Conservation (phyloP, 2,113 vertebrate genomes). For the Pygathrix nemaeus region DNA sequence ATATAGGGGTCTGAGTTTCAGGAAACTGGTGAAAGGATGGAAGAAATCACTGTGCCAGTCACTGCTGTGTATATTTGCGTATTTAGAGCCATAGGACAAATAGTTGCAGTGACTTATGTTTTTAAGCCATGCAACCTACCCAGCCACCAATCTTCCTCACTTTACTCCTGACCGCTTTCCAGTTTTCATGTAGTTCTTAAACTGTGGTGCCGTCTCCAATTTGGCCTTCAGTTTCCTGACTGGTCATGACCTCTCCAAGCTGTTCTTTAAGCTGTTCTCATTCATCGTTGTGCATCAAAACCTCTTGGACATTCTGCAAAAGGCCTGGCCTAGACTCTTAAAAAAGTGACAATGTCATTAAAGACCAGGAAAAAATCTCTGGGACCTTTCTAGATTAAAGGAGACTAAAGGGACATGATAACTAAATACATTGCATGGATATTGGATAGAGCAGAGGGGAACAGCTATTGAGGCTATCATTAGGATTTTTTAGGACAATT, state of each 20-base stretch:
- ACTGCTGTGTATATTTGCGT: neutral
- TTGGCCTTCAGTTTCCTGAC: neutral
- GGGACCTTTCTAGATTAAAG: neutral
- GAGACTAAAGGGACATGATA: neutral
- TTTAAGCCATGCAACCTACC: neutral
- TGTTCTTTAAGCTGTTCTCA: neutral
- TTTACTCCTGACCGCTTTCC: neutral
- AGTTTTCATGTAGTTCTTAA: neutral
- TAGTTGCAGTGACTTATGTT: neutral
- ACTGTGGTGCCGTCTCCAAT: neutral
- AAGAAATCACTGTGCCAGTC: neutral
- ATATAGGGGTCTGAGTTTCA: too few relatives aligned
- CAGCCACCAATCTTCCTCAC: neutral
- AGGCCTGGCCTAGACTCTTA: neutral
- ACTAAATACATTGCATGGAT: neutral
- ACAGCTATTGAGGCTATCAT: neutral
- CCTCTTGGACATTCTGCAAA: neutral
- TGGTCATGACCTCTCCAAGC: neutral
- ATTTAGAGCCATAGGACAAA: neutral
- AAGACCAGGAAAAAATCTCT: neutral
- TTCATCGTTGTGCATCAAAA: neutral
- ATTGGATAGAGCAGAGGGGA: neutral
- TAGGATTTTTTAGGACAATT: conserved; percentile 17
- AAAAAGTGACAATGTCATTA: conserved; percentile 14
- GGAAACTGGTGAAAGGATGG: too few relatives aligned